Evolutionary conservation across 2,797 vertebrate species (phyloP), one percentile per base, ranked within the genome.

Genomic region (Phoeniculus purpureus): DNA sequence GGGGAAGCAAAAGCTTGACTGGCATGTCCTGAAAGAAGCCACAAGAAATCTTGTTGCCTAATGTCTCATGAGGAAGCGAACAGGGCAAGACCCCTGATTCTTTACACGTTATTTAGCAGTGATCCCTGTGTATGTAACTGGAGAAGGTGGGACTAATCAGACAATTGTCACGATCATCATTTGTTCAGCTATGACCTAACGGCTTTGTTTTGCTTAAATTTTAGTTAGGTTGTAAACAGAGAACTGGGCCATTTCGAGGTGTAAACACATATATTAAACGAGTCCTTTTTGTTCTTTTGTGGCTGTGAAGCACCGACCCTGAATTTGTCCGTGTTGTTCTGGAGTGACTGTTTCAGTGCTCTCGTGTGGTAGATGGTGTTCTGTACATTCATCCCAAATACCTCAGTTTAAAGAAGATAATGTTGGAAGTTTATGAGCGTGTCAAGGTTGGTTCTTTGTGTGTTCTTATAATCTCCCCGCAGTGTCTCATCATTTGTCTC

Each of bases 401-500:
- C 18, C 61, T 90, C 72, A 67, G 45, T 71, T 78, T 5, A 40
- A 77, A 82, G 72, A 70, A 78, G 70, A 50, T 4, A 76, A 66
- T 51, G 40, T 10, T 80, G 79, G 29, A 58, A 85, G 67, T 52
- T 92, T 31, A 77, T 61, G 66, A 65, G 21, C 10, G 25, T 89
- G 89, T 84, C 79, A 87, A 68, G 83, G 66, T 73, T 91, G 48
- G 34, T 81, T 85, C 87, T 91, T 64, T 77, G 67, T 82, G 70
- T 83, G 60, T 78, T 77, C 74, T 52, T 93, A 37, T 26, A 65
- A 75, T 68, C 78, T 74, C 65, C 45, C 74, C 74, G 64, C 79
- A 73, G 34, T 71, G 27, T 80, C 84, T 94, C 61, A 80, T 92
- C 76, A 16, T 90, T 81, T 87, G 34, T 67, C 32, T 84, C 40